Evolutionary conservation across 2,113 vertebrate genomes (phyloP).

Genomic region (Hassar affinis): DNA sequence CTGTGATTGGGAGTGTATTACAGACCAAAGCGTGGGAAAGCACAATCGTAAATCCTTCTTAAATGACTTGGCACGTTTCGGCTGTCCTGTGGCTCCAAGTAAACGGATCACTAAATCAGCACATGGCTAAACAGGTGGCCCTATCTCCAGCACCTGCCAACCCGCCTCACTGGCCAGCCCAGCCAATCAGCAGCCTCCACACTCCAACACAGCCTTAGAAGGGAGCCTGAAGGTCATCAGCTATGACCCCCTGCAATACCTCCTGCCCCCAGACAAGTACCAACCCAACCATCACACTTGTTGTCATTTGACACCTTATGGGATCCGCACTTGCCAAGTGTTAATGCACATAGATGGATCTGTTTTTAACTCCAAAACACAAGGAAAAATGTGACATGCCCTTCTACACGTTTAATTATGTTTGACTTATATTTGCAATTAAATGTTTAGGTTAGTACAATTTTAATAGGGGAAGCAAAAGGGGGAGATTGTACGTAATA

Average conservation of each 20-base stretch:
- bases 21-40: constrained; percentile 61
- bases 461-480: neutral
- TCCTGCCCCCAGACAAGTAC: constrained; percentile 23
- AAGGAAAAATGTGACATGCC: constrained; percentile 38
- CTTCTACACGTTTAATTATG: constrained; percentile 42
- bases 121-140: constrained; percentile 80
- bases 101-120: constrained; percentile 77
- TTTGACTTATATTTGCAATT: constrained; percentile 59
- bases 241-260: constrained; percentile 60
- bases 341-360: constrained; percentile 26
- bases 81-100: constrained; percentile 69
- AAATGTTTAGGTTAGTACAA: constrained; percentile 9
- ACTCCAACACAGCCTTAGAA: constrained; percentile 76
- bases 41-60: constrained; percentile 71
- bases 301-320: constrained; percentile 22
- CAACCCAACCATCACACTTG: constrained; percentile 26
- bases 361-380: constrained; percentile 52
- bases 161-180: constrained; percentile 45
- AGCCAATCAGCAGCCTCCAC: constrained; percentile 71
- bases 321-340: constrained; percentile 28
- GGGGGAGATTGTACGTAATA: constrained; percentile 2
- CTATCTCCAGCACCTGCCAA: constrained; percentile 74
- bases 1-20: constrained; percentile 45
- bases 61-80: constrained; percentile 74
- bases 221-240: constrained; percentile 74